Conservation (phyloP, 2,888 invertebrate species). For the Lasioglossum morio region DNA sequence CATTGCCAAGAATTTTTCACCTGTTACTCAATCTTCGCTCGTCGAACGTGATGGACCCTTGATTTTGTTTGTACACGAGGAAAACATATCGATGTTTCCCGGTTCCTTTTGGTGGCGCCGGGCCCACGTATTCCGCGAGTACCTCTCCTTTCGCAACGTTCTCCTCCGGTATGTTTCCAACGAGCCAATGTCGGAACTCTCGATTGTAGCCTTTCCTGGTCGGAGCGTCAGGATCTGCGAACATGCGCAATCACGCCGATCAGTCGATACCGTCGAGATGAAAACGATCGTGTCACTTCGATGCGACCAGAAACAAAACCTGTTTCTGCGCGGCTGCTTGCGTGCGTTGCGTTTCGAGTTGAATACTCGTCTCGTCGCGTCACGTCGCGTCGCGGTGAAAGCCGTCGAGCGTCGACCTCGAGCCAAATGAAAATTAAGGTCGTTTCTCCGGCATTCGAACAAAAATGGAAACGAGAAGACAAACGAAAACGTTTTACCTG, state of each 20-base stretch:
- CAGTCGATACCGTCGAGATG: neutral
- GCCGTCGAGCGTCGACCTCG: conserved; percentile 45
- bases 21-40: conserved; percentile 80
- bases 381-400: conserved; percentile 67
- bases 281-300: neutral
- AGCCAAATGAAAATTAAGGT: conserved; percentile 28
- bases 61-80: conserved; percentile 82
- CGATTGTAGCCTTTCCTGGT: conserved; percentile 79
- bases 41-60: conserved; percentile 82
- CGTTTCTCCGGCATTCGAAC: neutral
- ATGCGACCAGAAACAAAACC: conserved; percentile 58
- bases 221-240: conserved; percentile 81
- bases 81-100: conserved; percentile 82
- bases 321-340: conserved; percentile 60
- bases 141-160: conserved; percentile 82
- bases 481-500: conserved; percentile 72
- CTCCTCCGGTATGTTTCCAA: conserved; percentile 83
- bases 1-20: conserved; percentile 60
- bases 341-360: conserved; percentile 3
- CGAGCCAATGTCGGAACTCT: conserved; percentile 83
- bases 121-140: conserved; percentile 82
- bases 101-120: conserved; percentile 80
- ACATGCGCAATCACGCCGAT: neutral
- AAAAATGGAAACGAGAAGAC: neutral
- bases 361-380: neutral